Base-by-base conservation (phyloP, 2,113 vertebrate species). In the Podocnemis expansa region DNA sequence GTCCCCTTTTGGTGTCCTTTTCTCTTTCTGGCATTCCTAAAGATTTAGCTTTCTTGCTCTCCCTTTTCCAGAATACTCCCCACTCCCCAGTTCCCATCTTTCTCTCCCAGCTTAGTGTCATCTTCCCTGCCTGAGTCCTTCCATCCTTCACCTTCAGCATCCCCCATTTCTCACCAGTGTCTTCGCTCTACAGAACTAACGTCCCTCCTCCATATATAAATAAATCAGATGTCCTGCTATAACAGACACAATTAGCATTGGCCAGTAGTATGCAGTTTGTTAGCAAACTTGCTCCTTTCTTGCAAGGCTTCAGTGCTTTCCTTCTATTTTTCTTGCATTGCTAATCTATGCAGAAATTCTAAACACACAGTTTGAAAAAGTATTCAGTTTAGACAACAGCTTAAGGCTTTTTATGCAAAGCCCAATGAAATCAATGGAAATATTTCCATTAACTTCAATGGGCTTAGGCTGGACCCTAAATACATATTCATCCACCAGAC, bases 401-500 rank as follows among this genome's bases (percentile, higher is more conserved):
- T 80, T 91, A 67, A 78, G 95, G 31, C 56, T 27, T 17, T n/a
- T 91, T 80, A 78, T 10, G 11, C n/a, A 78, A 45, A 93, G 13
- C 10, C 67, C 67, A 56, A 43, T 85, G 85, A 95, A 94, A 89
- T 78, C n/a, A 84, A 45, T 45, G 63, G 49, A 84, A 92, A 96
- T 49, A 63, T 80, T 92, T 93, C 63, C 78, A 49, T 47, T 93
- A 14, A 55, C 56, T 89, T 41, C 22, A 85, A 76, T 29, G 3
- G 63, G 89, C 73, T 91, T 38, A 8, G 82, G 10, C 58, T 80
- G 82, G 73, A 95, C 90, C 90, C 93, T 88, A 93, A 93, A 88
- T 93, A 93, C 24, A 55, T 55, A 75, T 89, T 89, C 63, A 47
- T 82, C 63, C 56, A 82, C 49, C 10, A 94, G 78, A 90, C 24